Conservation (phyloP, 2,888 invertebrate genomes). For the Agelastica alni region DNA sequence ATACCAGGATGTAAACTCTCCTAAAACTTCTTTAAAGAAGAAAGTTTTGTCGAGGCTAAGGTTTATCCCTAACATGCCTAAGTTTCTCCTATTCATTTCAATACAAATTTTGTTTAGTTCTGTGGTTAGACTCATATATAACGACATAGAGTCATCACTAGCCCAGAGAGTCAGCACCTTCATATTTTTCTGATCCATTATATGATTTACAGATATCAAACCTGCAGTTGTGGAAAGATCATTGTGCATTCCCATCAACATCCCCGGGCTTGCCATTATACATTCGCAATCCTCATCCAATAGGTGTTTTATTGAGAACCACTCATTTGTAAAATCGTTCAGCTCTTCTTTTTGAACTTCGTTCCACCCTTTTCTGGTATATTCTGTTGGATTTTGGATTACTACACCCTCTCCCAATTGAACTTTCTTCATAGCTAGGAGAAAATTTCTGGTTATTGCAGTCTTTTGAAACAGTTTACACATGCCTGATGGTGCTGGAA, state of each 20-base stretch:
- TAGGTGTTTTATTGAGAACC: neutral
- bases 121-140: neutral
- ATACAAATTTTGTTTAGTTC: constrained; percentile 1
- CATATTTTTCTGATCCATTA: constrained; percentile 14
- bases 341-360: neutral
- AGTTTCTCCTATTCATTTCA: constrained; percentile 24
- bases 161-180: neutral
- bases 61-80: constrained; percentile 30
- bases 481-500: neutral
- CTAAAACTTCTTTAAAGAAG: constrained; percentile 27
- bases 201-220: constrained; percentile 22
- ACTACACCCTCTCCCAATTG: constrained; percentile 19
- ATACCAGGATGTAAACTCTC: constrained; percentile 41
- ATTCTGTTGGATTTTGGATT: neutral
- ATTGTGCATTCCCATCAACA: constrained; percentile 43
- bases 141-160: constrained; percentile 8
- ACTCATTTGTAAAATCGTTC: neutral
- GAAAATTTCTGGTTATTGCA: constrained; percentile 23
- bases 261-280: constrained; percentile 31
- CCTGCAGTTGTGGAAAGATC: constrained; percentile 37
- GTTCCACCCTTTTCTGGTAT: neutral
- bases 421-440: constrained; percentile 28
- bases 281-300: neutral
- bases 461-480: constrained; percentile 15
- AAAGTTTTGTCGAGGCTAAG: constrained; percentile 32